A percentile compares a stretch with the other conserved stretches of the same genome.
phyloP scores from a whole-genome alignment of 1,140 invertebrate species.

The Gonioctena quinquepunctata region DNA sequence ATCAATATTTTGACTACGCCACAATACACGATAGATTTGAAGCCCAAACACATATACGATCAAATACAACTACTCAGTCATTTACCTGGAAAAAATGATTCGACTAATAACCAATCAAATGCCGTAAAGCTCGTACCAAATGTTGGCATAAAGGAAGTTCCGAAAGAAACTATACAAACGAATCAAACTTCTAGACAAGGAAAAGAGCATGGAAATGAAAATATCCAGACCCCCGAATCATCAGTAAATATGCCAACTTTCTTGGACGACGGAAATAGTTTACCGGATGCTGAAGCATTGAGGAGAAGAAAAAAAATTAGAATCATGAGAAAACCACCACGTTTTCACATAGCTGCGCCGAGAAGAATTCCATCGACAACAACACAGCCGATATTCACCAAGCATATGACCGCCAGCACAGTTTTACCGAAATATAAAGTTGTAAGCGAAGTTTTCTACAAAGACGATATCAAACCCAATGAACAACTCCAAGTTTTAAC shows the following conservation, averaged over 20 bases:
- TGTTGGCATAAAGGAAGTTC: too few species aligned
- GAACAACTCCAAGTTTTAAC: slow-evolving; percentile 53
- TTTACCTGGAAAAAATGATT: slow-evolving; percentile 28
- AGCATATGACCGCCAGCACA: slow-evolving; percentile 24
- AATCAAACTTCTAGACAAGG: too few species aligned
- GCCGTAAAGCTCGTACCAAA: too few species aligned
- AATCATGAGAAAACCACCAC: slow-evolving; percentile 1
- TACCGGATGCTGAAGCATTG: slow-evolving; percentile 25
- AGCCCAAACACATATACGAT: slow-evolving; percentile 45
- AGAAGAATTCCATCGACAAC: slow-evolving; percentile 27
- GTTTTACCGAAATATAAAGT: slow-evolving; percentile 37
- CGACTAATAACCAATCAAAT: not conserved
- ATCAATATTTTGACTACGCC: slow-evolving; percentile 38
- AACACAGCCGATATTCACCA: slow-evolving; percentile 28
- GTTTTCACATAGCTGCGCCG: not conserved
- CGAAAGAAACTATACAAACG: too few species aligned
- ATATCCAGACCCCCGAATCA: too few species aligned
- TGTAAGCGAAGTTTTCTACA: slow-evolving; percentile 51
- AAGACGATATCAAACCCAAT: slow-evolving; percentile 51
- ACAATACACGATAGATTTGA: slow-evolving; percentile 38
- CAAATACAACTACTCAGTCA: slow-evolving; percentile 41
- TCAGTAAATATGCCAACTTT: not conserved
- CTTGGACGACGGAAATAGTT: not conserved
- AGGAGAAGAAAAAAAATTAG: slow-evolving; percentile 19
- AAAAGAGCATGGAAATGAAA: too few species aligned